These are phyloP conservation scores for Zaprionus inermis DNA, from an alignment of 1,140 invertebrate species.

Conservation along the genomic window DNA sequence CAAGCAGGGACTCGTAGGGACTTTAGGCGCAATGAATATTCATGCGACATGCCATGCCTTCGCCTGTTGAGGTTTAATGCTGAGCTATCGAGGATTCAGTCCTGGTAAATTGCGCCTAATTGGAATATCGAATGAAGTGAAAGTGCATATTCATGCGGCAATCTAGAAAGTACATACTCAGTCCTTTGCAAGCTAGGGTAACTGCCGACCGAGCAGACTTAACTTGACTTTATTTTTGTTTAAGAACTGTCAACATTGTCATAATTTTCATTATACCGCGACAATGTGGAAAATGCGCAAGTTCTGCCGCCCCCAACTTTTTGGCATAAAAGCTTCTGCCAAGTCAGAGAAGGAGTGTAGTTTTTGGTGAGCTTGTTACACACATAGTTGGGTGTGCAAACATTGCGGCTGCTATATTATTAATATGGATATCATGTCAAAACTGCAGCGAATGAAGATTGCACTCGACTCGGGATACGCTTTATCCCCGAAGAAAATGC, in stretches of 20 bases:
- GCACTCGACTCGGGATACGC: not conserved
- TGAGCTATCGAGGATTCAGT: slow-evolving; percentile 3
- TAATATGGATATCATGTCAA: slow-evolving; percentile 48
- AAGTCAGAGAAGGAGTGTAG: not conserved
- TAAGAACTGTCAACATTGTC: slow-evolving; percentile 6
- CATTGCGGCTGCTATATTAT: slow-evolving; percentile 40
- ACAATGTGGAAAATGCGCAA: not conserved
- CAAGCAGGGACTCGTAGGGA: not conserved
- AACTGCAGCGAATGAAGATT: slow-evolving; percentile 19
- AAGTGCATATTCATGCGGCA: not conserved
- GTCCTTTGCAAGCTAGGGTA: not conserved
- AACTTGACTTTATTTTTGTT: slow-evolving; percentile 1
- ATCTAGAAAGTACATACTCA: not conserved
- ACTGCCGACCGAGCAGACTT: not conserved
- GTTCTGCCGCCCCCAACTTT: slow-evolving; percentile 9
- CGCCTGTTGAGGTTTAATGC: not conserved
- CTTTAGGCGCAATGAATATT: slow-evolving; percentile 3
- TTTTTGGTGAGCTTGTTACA: not conserved
- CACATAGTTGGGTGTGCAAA: slow-evolving; percentile 12
- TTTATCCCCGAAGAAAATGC: not conserved
- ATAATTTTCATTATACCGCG: slow-evolving; percentile 21
- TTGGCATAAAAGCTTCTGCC: slow-evolving; percentile 39
- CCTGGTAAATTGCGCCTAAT: slow-evolving; percentile 5
- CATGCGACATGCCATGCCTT: not conserved
- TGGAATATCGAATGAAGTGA: slow-evolving; percentile 19